A percentile compares a stretch with the other conserved stretches of the same genome.
Evolutionary conservation across 1,140 invertebrate genomes (phyloP).

Genomic region (Drosophila saltans): DNA sequence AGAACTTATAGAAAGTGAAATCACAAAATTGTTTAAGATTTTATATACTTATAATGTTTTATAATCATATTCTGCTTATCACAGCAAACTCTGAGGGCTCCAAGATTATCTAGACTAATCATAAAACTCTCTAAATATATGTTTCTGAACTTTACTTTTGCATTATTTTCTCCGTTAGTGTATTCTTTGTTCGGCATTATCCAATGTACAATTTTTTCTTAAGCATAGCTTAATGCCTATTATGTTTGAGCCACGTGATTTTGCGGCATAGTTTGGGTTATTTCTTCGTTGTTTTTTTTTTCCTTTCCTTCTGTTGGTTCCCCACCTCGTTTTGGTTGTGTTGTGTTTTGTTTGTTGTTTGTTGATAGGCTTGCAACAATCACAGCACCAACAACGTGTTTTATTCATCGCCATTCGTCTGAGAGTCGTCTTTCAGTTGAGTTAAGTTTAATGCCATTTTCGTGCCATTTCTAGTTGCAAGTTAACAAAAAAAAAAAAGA

Average conservation of each 20-base stretch:
- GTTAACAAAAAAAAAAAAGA: conserved; percentile 28
- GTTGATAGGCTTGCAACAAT: conserved; percentile 23
- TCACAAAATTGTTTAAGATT: too few relatives aligned
- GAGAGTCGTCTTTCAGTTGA: conserved; percentile 39
- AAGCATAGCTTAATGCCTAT: not conserved
- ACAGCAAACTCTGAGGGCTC: too few relatives aligned
- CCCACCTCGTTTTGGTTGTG: conserved; percentile 6
- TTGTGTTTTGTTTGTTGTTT: conserved; percentile 17
- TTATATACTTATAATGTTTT: too few relatives aligned
- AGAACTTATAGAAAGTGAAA: too few relatives aligned
- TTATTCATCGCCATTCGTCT: conserved; percentile 59
- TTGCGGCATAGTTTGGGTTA: conserved; percentile 36
- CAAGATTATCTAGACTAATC: too few relatives aligned
- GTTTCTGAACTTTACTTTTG: too few relatives aligned
- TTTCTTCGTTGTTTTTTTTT: conserved; percentile 30
- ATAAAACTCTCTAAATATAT: too few relatives aligned
- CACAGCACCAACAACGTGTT: conserved; percentile 35
- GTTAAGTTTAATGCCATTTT: conserved; percentile 75
- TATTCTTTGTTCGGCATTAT: not conserved
- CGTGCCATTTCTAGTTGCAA: conserved; percentile 49
- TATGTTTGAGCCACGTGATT: conserved; percentile 56
- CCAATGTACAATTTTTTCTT: not conserved
- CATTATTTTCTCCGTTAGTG: not conserved
- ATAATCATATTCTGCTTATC: too few relatives aligned
- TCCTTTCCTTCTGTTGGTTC: conserved; percentile 26